Evolutionary conservation across 2,888 invertebrate genomes (phyloP).

Genomic region (Brachynemurus nebulosus): DNA sequence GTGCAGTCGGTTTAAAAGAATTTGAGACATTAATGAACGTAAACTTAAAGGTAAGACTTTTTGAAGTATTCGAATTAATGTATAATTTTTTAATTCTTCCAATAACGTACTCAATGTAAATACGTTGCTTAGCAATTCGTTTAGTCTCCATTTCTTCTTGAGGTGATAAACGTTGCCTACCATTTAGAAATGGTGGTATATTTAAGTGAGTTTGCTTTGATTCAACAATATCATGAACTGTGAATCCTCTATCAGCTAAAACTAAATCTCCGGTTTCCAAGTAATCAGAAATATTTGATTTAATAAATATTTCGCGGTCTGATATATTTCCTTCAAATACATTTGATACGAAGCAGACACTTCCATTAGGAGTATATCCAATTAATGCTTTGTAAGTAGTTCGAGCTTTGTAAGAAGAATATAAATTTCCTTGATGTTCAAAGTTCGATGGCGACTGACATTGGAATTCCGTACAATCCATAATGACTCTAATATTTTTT

Average conservation of each 20-base stretch:
- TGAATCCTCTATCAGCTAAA: slow-evolving; percentile 8
- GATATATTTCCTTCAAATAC: slow-evolving; percentile 1
- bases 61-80: too few relatives aligned
- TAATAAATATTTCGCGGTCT: neutral
- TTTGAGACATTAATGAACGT: slow-evolving; percentile 3
- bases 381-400: neutral
- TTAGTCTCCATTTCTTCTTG: slow-evolving; percentile 3
- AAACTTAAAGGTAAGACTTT: slow-evolving; percentile 4
- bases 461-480: slow-evolving; percentile 7
- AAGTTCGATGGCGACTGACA: slow-evolving; percentile 4
- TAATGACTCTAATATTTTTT: neutral
- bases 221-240: slow-evolving; percentile 4
- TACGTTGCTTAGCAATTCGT: slow-evolving; percentile 5
- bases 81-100: too few relatives aligned
- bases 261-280: slow-evolving; percentile 8
- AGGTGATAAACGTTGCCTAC: slow-evolving; percentile 1
- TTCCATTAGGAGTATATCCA: slow-evolving; percentile 5
- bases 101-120: neutral
- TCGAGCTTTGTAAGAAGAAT: neutral
- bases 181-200: slow-evolving; percentile 7
- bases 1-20: too few relatives aligned
- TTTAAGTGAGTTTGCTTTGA: slow-evolving; percentile 4
- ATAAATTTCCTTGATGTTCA: slow-evolving; percentile 2
- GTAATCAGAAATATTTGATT: slow-evolving; percentile 2
- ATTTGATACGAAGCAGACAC: slow-evolving; percentile 1